These are phyloP conservation scores for Spisula subtruncata DNA, from an alignment of 2,888 invertebrate genomes.

Conservation along the genomic window DNA sequence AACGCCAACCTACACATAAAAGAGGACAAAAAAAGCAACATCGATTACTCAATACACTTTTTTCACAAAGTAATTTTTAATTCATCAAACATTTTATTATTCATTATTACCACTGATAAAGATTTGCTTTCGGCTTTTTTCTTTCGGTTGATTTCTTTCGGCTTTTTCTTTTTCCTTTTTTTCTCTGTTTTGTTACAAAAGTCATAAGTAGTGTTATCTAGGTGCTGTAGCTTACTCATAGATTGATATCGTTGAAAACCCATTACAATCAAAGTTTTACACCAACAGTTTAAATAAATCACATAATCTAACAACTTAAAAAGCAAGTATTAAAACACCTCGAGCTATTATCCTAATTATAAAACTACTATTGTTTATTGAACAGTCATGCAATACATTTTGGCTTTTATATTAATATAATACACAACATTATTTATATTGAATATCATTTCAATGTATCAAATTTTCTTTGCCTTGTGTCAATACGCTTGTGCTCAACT, in stretches of 20 bases:
- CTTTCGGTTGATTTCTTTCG: neutral
- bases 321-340: neutral
- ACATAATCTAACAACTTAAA: neutral
- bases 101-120: neutral
- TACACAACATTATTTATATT: neutral
- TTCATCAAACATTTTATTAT: too few species aligned
- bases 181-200: neutral
- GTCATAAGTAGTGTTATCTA: neutral
- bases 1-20: too few species aligned
- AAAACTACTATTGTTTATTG: neutral
- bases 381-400: conserved; percentile 8
- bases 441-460: conserved; percentile 8
- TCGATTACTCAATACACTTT: too few species aligned
- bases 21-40: too few species aligned
- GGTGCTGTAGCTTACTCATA: neutral
- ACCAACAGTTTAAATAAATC: neutral
- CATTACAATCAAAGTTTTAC: neutral
- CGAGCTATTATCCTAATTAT: neutral
- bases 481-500: conserved; percentile 16
- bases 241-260: neutral
- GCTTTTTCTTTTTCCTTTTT: neutral
- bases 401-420: neutral
- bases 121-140: conserved; percentile 3
- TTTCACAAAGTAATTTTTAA: too few species aligned
- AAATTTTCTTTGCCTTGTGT: neutral